A percentile compares a stretch with the other conserved stretches of the same genome.
phyloP scores from a whole-genome alignment of 1,140 invertebrate genomes.

The Halesus radiatus region DNA sequence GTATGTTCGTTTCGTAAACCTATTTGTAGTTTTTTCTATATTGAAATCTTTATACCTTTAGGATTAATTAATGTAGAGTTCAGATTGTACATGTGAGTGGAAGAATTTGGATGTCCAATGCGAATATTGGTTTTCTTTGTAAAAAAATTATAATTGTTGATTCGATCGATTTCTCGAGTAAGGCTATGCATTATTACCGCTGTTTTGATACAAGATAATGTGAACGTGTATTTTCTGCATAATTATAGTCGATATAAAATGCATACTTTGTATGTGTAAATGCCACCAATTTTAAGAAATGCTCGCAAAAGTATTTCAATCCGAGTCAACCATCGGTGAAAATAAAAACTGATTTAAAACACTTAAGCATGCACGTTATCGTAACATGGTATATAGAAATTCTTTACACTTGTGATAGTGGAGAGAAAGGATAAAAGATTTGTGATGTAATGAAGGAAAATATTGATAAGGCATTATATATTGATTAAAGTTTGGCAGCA shows the following conservation, averaged over 20 bases:
- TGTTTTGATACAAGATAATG: background rate
- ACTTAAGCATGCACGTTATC: too few relatives aligned
- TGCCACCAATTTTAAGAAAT: too few relatives aligned
- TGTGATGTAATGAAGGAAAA: slow-evolving; percentile 19
- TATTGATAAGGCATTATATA: background rate
- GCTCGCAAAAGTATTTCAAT: too few relatives aligned
- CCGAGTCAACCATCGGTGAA: too few relatives aligned
- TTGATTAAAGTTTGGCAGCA: background rate
- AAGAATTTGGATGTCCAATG: slow-evolving; percentile 8
- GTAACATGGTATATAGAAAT: too few relatives aligned
- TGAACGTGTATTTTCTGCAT: slow-evolving; percentile 7
- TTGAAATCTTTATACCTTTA: slow-evolving; percentile 51
- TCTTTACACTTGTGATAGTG: too few relatives aligned
- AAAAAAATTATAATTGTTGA: slow-evolving; percentile 2
- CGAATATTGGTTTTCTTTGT: slow-evolving; percentile 13
- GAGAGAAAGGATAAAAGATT: too few relatives aligned
- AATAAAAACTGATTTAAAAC: too few relatives aligned
- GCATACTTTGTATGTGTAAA: background rate
- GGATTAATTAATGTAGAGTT: slow-evolving; percentile 40
- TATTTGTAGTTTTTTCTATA: slow-evolving; percentile 54
- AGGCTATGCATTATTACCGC: background rate
- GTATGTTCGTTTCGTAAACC: slow-evolving; percentile 52
- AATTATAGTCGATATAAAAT: background rate
- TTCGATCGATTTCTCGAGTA: slow-evolving; percentile 1
- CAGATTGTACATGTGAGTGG: background rate